Conservation (phyloP, 1,140 invertebrate species). For the Procambarus virginalis region DNA sequence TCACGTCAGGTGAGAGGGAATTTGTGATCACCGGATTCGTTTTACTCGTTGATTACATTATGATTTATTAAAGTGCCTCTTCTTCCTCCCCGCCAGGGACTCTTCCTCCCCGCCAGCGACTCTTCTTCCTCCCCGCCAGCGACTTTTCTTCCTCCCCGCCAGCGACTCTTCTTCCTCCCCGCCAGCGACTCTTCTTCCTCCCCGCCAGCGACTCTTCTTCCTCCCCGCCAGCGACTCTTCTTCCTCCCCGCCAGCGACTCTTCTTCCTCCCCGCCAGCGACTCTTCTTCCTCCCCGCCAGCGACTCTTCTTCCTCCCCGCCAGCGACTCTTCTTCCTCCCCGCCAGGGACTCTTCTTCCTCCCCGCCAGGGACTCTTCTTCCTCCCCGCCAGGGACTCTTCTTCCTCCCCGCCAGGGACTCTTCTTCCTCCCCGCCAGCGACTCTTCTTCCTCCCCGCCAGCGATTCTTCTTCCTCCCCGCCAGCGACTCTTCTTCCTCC, state of each 20-base stretch:
- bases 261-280: neutral
- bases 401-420: too few species aligned
- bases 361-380: too few species aligned
- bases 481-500: too few species aligned
- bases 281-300: neutral
- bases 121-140: too few species aligned
- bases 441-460: too few species aligned
- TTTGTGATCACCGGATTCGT: neutral
- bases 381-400: too few species aligned
- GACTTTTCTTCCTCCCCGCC: neutral
- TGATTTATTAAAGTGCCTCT: neutral
- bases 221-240: too few species aligned
- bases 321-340: neutral
- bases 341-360: too few species aligned
- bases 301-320: neutral
- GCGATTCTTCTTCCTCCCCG: too few species aligned
- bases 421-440: neutral
- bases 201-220: too few species aligned
- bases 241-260: neutral
- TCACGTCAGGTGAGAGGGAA: neutral
- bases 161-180: neutral
- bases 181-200: too few species aligned
- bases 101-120: too few species aligned
- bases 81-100: neutral
- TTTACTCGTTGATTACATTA: neutral